Base-by-base conservation (phyloP, 1,140 invertebrate species). In the Drosophila saltans region DNA sequence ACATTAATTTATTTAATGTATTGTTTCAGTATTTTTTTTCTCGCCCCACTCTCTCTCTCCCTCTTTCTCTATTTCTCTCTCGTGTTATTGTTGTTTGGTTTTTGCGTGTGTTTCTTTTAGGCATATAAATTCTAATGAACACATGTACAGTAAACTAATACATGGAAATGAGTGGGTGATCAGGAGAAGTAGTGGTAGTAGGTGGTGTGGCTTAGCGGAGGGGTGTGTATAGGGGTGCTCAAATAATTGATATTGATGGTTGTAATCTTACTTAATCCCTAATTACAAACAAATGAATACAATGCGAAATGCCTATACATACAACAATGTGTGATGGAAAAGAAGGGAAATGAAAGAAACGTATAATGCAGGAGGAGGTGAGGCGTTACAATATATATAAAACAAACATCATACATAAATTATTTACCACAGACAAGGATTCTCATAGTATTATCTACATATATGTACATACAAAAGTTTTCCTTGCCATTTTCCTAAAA, bases 201-300 rank as follows among this genome's bases (percentile, higher is more conserved):
- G 70, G 73, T 30, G 52, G 33, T 36, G 33, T 36, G 1, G 33
- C 33, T 36, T 52, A 41, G 45, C 26, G 21, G 33, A 10, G 52
- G 52, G 62, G 62, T 36, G 6, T 36, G 33, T 7, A 16, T 16
- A 41, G 21, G 55, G 33, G 33, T 59, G 68, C 76, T 66, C 71
- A 67, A 89, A 88, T 88, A 88, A 88, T 88, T 88, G 84, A 89
- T 89, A 88, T 88, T 88, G 84, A 88, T 88, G 84, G 84, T 80
- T 84, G 84, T 88, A 88, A 88, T 88, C 84, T 89, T 80, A 81
- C 72, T 89, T 88, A 88, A 89, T 89, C 84, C 84, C 84, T 88
- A 88, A 88, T 88, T 88, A 89, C 84, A 88, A 88, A 75, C 74
- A 78, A 89, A 89, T 83, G 84, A 83, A 84, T 84, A 73, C 66